phyloP scores from a whole-genome alignment of 2,113 vertebrate genomes.

The Lipotes vexillifer region DNA sequence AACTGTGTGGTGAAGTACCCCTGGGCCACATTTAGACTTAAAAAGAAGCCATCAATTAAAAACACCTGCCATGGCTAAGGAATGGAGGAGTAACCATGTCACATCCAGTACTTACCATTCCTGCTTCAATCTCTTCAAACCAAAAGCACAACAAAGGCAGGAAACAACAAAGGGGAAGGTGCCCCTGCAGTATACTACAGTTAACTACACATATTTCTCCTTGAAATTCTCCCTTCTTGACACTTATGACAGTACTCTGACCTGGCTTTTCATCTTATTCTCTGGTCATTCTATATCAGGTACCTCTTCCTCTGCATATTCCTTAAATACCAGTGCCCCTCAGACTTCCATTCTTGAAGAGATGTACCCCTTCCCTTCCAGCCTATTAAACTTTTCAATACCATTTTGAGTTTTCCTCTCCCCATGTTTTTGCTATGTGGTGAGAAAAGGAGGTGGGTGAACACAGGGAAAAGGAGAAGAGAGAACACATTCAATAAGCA shows the following conservation, averaged over 20 bases:
- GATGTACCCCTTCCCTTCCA: not conserved
- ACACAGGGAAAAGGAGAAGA: not conserved
- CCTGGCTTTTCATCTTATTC: not conserved
- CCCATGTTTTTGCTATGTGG: not conserved
- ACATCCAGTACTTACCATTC: not conserved
- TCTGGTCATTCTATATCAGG: not conserved
- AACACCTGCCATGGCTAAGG: not conserved
- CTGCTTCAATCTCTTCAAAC: not conserved
- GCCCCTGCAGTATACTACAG: not conserved
- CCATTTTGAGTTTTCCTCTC: not conserved
- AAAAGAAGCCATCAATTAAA: conserved; percentile 1
- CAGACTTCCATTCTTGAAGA: not conserved
- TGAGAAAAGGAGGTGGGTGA: not conserved
- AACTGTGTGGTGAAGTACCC: not conserved
- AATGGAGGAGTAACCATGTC: not conserved
- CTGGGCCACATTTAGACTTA: not conserved
- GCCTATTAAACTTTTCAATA: conserved; percentile 11
- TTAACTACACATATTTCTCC: not conserved
- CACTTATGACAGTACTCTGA: not conserved
- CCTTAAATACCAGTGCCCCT: conserved; percentile 12
- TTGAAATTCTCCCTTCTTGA: not conserved
- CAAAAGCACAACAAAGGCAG: not conserved
- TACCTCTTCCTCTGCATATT: not conserved
- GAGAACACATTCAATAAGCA: conserved; percentile 11
- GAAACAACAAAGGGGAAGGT: not conserved